Evolutionary conservation across 2,797 vertebrate genomes (phyloP), one percentile per base, ranked within the genome.

Genomic region (Eutrigla gurnardus): DNA sequence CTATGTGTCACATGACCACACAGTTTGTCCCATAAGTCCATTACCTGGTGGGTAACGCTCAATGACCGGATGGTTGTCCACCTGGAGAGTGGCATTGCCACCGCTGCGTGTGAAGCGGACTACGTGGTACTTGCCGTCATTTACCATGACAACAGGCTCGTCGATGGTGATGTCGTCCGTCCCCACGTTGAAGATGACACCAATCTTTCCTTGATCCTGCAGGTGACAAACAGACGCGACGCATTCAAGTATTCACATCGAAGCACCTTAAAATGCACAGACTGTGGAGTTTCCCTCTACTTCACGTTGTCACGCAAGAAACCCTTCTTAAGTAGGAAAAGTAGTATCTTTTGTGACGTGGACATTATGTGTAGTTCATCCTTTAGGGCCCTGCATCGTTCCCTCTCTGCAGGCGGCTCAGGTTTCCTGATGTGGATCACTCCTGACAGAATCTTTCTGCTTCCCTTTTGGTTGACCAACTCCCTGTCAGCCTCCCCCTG

Each of bases 31-130:
- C 52, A 3, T 46, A 32, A 15, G 86, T 81, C 96, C 52, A 33
- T 95, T 96, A 98, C 97, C 97, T 97, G 96, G 96, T 5, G 97
- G 97, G 83, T 97, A 98, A 72, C 97, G 95, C 85, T 98, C 97
- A 66, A 97, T 97, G 92, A 98, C 93, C 0, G 97, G 96, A 95
- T 97, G 96, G 95, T 96, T 97, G 96, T 98, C 97, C 95, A 98
- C 96, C 94, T 98, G 97, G 83, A 98, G 95, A 25, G 97, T 98
- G 93, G 97, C 97, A 53, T 98, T 98, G 86, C 97, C 97, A 32
- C 97, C 97, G 4, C 97, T 98, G 89, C 97, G 95, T 17, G 97
- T 98, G 93, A 98, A 98, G 87, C 97, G 97, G 37, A 98, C 97
- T 90, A 98, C 97, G 57, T 98, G 97, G 95, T 98, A 98, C 91